A percentile compares a stretch with the other conserved stretches of the same genome.
phyloP scores from a whole-genome alignment of 1,140 invertebrate genomes.

The Hyles euphorbiae region DNA sequence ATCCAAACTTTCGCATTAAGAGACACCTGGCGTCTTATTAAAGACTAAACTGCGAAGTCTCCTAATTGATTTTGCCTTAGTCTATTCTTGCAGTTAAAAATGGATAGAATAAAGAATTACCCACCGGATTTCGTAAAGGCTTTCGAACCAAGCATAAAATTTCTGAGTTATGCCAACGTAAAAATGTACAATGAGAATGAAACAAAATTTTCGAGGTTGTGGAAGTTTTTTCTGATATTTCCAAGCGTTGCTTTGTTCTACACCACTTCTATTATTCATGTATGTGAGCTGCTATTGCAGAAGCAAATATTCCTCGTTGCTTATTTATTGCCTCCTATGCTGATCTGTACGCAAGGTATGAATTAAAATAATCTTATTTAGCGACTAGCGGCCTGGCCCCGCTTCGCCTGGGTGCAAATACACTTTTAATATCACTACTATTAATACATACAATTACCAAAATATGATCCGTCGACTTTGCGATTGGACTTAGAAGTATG shows the following conservation, averaged over 20 bases:
- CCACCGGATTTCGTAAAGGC: conserved; percentile 13
- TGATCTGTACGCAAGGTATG: conserved; percentile 12
- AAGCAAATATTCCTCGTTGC: conserved; percentile 6
- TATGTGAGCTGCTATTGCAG: not conserved
- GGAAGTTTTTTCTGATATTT: conserved; percentile 11
- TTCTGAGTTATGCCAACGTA: conserved; percentile 9
- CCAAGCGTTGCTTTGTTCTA: not conserved
- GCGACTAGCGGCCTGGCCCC: too few species aligned
- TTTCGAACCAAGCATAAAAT: conserved; percentile 10
- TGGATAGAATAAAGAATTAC: conserved; percentile 15
- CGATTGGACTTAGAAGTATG: too few species aligned
- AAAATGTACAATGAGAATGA: conserved; percentile 6
- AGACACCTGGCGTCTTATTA: too few species aligned
- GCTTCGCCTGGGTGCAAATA: too few species aligned
- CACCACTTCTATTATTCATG: not conserved
- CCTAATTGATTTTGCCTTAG: too few species aligned
- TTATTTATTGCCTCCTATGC: conserved; percentile 11
- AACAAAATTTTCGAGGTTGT: conserved; percentile 5
- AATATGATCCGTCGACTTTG: too few species aligned
- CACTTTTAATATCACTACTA: too few species aligned
- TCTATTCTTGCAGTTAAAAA: not conserved
- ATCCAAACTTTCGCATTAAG: too few species aligned
- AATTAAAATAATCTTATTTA: not conserved
- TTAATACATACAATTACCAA: too few species aligned
- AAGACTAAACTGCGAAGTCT: not conserved